Base-by-base conservation (phyloP, 2,888 invertebrate species). In the Furcula furcula region DNA sequence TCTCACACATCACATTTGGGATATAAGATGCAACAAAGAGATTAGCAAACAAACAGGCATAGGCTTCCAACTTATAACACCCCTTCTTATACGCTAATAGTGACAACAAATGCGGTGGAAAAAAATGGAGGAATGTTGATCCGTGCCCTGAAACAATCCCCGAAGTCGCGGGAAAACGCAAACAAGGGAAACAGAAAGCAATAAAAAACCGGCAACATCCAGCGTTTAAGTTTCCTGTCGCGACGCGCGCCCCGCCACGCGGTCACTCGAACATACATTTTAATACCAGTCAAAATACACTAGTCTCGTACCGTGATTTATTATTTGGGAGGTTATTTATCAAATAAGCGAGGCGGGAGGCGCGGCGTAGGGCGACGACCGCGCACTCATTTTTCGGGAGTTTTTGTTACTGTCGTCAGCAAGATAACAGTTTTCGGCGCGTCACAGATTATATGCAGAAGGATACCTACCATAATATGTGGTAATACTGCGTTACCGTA, bases 401-500 rank as follows among this genome's bases (percentile, higher is more conserved):
- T 75, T 80, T 80, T 75, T 76, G 71, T 73, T n/a, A n/a, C n/a
- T n/a, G 55, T 55, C 70, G 68, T 77, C 71, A 77, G 71, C 71
- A 44, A 68, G 68, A 79, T 76, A 79, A 78, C 76, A 73, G 76
- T 31, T 40, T 57, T 55, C 52, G 61, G 64, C 61, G 43, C 36
- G 36, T 40, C 36, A 43, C 12, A 25, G 2, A 25, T 7, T 25
- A 25, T 2, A 7, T 10, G 5, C 10, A 21, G 21, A 21, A 21
- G 21, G 21, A 5, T 21, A 10, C 4, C 21, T 21, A n/a, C n/a
- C n/a, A n/a, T 19, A 7, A 7, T 19, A 7, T 19, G 9, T n/a
- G 5, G n/a, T 4, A 9, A 20, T 9, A 20, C n/a, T 20, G 2
- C n/a, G n/a, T n/a, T 20, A 6, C 19, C 2, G n/a, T n/a, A n/a